Evolutionary conservation across 2,113 vertebrate species (phyloP), one percentile per base, ranked within the genome.

Genomic region (Callipepla squamata): DNA sequence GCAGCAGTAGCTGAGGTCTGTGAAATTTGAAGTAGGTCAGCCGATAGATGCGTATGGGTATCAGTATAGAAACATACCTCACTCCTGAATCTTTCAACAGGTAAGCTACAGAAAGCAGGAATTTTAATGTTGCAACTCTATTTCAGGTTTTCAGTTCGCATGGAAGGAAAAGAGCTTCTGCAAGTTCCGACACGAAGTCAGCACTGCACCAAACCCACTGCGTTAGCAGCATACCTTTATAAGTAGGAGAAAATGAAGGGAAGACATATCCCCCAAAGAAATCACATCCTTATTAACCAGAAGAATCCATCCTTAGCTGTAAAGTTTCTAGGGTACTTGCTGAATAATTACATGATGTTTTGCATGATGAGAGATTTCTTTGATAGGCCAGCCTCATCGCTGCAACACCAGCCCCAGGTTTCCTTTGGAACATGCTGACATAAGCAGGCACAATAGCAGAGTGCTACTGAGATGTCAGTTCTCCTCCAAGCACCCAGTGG

Each of bases 401-500:
- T 45, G 23, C 42, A 55, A 73, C 15, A 51, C 19, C 65, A 93
- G 63, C 32, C 66, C 45, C 19, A 53, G 19, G 5, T 55, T 82
- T 61, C 32, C 55, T 70, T 1, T 0, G 1, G 9, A 88, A 53
- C 3, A 1, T 2, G 2, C 19, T 7, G 5, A 8, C 8, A 38
- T n/a, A 44, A 82, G 36, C 47, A 67, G 40, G 44, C 17, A 69
- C 0, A 0, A 26, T 1, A 20, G 84, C 68, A 66, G 53, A 62
- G 7, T 4, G 62, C 13, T 40, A n/a, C 38, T n/a, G 36, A 63
- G 0, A 4, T 28, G 15, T 10, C 72, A 90, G 22, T 23, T 68
- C 17, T 61, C 32, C 47, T 55, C 68, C 57, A 40, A 74, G 45
- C 3, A 4, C 11, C 45, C 55, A 23, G 3, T 36, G 42, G 47